A percentile compares a stretch with the other conserved stretches of the same genome.
Evolutionary conservation across 2,113 vertebrate species (phyloP).

Genomic region (Bubo scandiacus): DNA sequence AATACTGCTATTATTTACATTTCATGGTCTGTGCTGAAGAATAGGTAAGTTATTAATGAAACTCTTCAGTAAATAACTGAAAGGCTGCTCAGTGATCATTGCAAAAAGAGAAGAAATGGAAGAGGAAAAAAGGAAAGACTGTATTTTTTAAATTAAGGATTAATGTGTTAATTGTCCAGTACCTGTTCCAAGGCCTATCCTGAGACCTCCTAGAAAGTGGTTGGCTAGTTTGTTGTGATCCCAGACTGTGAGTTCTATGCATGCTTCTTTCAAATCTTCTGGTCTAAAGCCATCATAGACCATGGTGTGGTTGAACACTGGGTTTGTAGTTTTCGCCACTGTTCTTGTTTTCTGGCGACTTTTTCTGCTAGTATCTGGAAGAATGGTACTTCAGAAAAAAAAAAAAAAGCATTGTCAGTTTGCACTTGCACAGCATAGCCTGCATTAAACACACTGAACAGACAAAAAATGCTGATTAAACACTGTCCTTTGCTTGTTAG

Average conservation of each 20-base stretch:
- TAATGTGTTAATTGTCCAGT: background rate
- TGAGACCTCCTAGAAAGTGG: slow-evolving; percentile 88
- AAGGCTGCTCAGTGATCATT: background rate
- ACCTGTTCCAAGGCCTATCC: slow-evolving; percentile 93
- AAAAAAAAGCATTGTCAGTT: background rate
- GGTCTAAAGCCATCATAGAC: slow-evolving; percentile 88
- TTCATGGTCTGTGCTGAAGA: background rate
- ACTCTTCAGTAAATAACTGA: background rate
- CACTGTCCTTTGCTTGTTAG: background rate
- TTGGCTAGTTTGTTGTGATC: slow-evolving; percentile 87
- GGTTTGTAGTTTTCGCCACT: slow-evolving; percentile 83
- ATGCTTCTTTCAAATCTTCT: slow-evolving; percentile 88
- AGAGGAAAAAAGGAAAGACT: background rate
- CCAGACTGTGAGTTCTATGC: slow-evolving; percentile 93
- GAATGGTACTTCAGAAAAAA: slow-evolving; percentile 78
- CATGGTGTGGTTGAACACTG: slow-evolving; percentile 95
- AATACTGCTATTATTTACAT: background rate
- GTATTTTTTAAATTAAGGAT: background rate
- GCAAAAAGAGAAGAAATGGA: background rate
- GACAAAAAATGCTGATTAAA: background rate
- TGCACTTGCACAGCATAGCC: background rate
- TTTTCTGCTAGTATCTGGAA: slow-evolving; percentile 88
- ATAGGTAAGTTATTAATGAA: background rate
- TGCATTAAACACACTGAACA: background rate
- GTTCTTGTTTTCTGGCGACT: slow-evolving; percentile 89